Percentiles rank a stretch among this genome's conserved stretches.
These are phyloP conservation scores for Drosophila ohnishii DNA, from an alignment of 1,140 invertebrate genomes.

Conservation along the genomic window DNA sequence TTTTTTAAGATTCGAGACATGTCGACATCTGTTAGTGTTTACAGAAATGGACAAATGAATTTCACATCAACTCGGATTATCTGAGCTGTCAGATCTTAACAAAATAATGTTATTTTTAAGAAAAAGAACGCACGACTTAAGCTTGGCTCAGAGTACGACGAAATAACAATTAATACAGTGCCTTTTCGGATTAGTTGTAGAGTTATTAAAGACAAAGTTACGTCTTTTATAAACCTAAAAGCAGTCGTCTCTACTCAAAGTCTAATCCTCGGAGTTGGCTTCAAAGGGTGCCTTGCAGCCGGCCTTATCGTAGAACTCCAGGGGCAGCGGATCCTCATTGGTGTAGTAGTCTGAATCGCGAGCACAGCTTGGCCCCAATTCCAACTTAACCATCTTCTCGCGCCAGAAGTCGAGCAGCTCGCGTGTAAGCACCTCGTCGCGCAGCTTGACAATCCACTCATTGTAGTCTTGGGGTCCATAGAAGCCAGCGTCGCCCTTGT, in stretches of 20 bases:
- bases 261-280: neutral
- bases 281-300: slow-evolving; percentile 67
- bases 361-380: slow-evolving; percentile 66
- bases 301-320: slow-evolving; percentile 67
- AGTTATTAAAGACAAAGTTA: neutral
- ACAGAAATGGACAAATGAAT: slow-evolving; percentile 2
- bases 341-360: slow-evolving; percentile 74
- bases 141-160: neutral
- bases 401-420: slow-evolving; percentile 68
- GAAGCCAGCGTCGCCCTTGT: slow-evolving; percentile 64
- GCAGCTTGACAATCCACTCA: slow-evolving; percentile 65
- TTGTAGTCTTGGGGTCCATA: slow-evolving; percentile 64
- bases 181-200: neutral
- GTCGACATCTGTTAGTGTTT: slow-evolving; percentile 2
- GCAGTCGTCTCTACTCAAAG: neutral
- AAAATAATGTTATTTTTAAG: neutral
- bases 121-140: neutral
- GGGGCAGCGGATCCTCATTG: slow-evolving; percentile 42
- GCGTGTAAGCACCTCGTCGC: slow-evolving; percentile 57
- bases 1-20: slow-evolving; percentile 1
- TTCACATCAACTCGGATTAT: neutral
- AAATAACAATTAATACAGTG: slow-evolving; percentile 6
- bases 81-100: neutral
- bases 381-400: slow-evolving; percentile 63
- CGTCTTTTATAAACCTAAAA: neutral